phyloP scores from a whole-genome alignment of 2,113 vertebrate species.

The Pampusana beccarii region DNA sequence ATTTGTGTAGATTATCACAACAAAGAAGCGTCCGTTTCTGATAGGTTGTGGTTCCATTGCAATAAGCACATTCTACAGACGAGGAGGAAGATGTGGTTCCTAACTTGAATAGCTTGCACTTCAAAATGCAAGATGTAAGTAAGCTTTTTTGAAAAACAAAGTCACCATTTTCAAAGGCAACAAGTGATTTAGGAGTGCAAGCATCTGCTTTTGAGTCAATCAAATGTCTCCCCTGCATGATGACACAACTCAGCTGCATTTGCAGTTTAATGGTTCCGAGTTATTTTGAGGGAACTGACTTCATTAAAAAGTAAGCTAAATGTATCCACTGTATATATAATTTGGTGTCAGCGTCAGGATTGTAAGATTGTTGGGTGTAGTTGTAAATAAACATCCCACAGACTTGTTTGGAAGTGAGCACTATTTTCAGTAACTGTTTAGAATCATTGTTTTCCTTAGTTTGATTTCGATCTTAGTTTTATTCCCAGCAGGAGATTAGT shows the following conservation, averaged over 20 bases:
- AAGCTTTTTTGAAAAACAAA: neutral
- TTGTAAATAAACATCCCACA: neutral
- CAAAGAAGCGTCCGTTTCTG: neutral
- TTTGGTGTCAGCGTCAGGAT: neutral
- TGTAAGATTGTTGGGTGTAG: neutral
- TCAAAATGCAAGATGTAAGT: neutral
- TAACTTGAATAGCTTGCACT: neutral
- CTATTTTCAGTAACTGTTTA: neutral
- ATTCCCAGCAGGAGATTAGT: neutral
- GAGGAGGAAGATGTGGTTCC: neutral
- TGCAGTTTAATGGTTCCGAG: neutral
- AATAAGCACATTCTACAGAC: fast-evolving
- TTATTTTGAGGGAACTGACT: neutral
- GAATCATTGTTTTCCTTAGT: neutral
- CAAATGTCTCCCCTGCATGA: neutral
- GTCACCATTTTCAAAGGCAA: neutral
- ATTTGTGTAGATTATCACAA: neutral
- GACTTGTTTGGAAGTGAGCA: neutral
- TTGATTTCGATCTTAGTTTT: neutral
- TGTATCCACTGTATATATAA: neutral
- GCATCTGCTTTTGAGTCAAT: neutral
- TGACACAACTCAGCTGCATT: neutral
- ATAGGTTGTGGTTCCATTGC: neutral
- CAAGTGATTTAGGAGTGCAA: neutral
- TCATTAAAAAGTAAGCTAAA: neutral